Conservation (phyloP, 2,797 vertebrate genomes). For the Graptemys geographica region DNA sequence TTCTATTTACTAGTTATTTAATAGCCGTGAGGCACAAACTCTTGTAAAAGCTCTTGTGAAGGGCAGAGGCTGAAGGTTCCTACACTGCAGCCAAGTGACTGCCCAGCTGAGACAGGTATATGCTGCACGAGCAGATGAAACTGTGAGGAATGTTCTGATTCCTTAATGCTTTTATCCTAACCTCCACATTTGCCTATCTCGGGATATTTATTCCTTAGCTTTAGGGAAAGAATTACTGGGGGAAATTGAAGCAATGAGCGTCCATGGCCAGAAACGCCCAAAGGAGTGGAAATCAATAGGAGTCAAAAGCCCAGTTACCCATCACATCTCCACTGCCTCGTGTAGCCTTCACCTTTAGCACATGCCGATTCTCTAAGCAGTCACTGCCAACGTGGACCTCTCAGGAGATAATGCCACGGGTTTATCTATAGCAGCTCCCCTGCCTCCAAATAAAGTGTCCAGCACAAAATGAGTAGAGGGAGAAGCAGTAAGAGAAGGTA, state of each 20-base stretch:
- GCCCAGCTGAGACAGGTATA: not conserved
- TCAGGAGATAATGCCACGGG: fast-evolving
- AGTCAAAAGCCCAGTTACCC: fast-evolving
- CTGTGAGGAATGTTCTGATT: not conserved
- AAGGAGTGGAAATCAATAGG: not conserved
- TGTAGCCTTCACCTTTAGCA: not conserved
- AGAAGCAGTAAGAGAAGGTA: fast-evolving
- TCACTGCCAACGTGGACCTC: not conserved
- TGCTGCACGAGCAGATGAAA: not conserved
- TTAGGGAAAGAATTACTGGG: not conserved
- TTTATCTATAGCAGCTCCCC: not conserved
- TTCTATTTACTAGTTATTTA: not conserved
- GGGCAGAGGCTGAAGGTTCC: not conserved
- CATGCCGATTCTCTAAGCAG: not conserved
- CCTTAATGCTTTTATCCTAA: not conserved
- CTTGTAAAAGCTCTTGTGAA: not conserved
- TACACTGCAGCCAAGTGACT: not conserved
- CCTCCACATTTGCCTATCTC: no score
- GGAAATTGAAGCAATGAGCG: fast-evolving
- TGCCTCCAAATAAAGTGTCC: fast-evolving
- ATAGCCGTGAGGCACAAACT: not conserved
- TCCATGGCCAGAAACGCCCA: fast-evolving
- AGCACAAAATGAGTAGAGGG: not conserved
- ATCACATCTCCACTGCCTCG: not conserved
- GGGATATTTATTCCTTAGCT: not conserved